Evolutionary conservation across 2,797 vertebrate genomes (phyloP).

Genomic region (Odontamblyopus rebecca): DNA sequence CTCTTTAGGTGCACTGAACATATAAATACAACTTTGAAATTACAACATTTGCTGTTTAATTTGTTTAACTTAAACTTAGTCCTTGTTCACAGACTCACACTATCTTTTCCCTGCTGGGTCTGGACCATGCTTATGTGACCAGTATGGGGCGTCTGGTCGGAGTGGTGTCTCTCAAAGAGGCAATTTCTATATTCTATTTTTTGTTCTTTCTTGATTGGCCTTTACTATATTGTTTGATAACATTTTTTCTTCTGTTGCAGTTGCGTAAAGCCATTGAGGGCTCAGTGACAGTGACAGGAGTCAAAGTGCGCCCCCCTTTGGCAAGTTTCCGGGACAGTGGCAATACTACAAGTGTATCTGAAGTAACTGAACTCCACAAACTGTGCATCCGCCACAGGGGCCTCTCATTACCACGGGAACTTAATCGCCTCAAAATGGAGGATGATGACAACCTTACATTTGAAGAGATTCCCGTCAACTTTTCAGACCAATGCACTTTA

Average conservation of each 20-base stretch:
- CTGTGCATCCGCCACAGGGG: conserved; percentile 92
- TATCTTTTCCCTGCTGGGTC: conserved; percentile 94
- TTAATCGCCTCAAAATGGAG: conserved; percentile 64
- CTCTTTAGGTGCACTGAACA: neutral
- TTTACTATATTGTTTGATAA: neutral
- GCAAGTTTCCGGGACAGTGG: conserved; percentile 97
- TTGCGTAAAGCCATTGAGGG: conserved; percentile 97
- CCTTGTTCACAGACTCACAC: conserved; percentile 88
- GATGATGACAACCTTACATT: conserved; percentile 67
- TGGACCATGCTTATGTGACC: conserved; percentile 97
- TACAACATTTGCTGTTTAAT: neutral
- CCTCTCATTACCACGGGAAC: conserved; percentile 86
- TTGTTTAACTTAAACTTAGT: conserved; percentile 36
- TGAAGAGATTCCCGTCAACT: conserved; percentile 71
- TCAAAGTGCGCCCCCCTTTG: conserved; percentile 93
- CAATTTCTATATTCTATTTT: conserved; percentile 51
- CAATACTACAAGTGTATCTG: conserved; percentile 85
- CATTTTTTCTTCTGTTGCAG: conserved; percentile 64
- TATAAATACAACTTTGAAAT: neutral
- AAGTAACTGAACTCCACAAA: conserved; percentile 92
- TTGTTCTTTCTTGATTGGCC: neutral
- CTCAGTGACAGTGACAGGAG: conserved; percentile 92
- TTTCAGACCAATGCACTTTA: conserved; percentile 67
- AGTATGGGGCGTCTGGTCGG: conserved; percentile 95
- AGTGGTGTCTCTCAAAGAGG: conserved; percentile 96